Evolutionary conservation across 2,888 invertebrate species (phyloP).

Genomic region (Melieria crassipennis): DNA sequence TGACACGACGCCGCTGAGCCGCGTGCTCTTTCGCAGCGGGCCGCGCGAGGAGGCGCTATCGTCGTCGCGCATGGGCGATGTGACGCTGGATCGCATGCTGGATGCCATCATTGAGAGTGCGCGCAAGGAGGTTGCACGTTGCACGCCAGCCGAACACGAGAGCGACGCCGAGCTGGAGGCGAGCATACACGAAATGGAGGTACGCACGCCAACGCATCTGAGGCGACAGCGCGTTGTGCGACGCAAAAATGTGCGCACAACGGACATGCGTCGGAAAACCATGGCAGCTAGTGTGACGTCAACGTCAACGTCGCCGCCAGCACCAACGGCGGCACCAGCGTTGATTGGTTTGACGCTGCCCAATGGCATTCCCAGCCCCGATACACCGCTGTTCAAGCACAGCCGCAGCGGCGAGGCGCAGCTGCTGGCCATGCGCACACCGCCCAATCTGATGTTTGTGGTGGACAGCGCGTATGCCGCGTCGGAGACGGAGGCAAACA

Average conservation of each 20-base stretch:
- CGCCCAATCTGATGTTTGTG: conserved; percentile 59
- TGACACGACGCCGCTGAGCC: conserved; percentile 48
- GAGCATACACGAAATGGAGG: conserved; percentile 65
- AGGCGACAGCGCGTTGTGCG: conserved; percentile 63
- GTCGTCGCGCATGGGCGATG: conserved; percentile 64
- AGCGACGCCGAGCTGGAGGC: conserved; percentile 44
- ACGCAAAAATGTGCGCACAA: conserved; percentile 52
- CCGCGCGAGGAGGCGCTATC: conserved; percentile 51
- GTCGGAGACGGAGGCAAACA: not conserved
- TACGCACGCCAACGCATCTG: conserved; percentile 63
- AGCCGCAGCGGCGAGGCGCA: conserved; percentile 27
- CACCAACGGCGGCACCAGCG: conserved; percentile 4
- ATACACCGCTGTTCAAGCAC: conserved; percentile 47
- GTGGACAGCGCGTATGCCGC: conserved; percentile 39
- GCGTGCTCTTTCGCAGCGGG: conserved; percentile 40
- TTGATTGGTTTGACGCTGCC: conserved; percentile 57
- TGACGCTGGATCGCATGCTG: conserved; percentile 64
- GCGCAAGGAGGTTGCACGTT: conserved; percentile 51
- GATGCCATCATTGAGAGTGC: conserved; percentile 65
- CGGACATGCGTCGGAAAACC: conserved; percentile 31
- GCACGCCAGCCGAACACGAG: not conserved
- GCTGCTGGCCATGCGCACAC: conserved; percentile 40
- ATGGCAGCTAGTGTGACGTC: not conserved
- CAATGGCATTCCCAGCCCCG: conserved; percentile 62
- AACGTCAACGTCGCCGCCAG: not conserved